Base-by-base conservation (phyloP, 2,113 vertebrate species). In the Ptilorrhoa leucosticta region DNA sequence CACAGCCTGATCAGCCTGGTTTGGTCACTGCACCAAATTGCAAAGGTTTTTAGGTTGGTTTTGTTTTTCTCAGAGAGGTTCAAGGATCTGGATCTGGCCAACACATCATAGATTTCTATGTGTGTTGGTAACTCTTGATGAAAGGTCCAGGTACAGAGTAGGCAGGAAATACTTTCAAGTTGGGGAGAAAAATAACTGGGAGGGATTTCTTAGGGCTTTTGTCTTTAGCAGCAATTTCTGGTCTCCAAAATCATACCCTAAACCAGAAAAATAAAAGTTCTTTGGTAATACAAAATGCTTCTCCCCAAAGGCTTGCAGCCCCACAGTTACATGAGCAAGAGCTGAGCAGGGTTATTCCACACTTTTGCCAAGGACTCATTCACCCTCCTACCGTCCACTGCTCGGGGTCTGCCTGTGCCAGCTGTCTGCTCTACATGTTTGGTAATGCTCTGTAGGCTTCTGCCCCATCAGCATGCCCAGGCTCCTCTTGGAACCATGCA, bases 371-470 rank as follows among this genome's bases (percentile, higher is more conserved):
- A n/a, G 31, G 48, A 60, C 22, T 76, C 4, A 4, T 51, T 80
- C 15, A 4, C 44, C 48, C 24, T 83, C 28, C 72, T 57, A 7
- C 63, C 1, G 0, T 51, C 8, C 21, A 3, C 21, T 12, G 13
- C 58, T 39, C 7, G 3, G 42, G 48, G 72, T 47, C n/a, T 6
- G 5, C 64, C 35, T 10, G 31, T 13, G 7, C 54, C 61, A 47
- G 26, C 56, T 33, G 42, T 47, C 60, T 57, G 42, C 51, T 40
- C n/a, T 7, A 0, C 0, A 0, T 4, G 1, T 57, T 72, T 17
- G 2, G 28, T 48, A 44, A 44, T 7, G 24, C 37, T 47, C 48
- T 1, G 0, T 15, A 48, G 35, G 5, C 40, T 76, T 66, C 42
- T 65, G 65, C 47, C 48, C 26, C 54, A 6, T 16, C 42, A 20